A percentile compares a stretch with the other conserved stretches of the same genome.
Evolutionary conservation across 1,140 invertebrate genomes (phyloP).

Genomic region (Antheraea mylitta): DNA sequence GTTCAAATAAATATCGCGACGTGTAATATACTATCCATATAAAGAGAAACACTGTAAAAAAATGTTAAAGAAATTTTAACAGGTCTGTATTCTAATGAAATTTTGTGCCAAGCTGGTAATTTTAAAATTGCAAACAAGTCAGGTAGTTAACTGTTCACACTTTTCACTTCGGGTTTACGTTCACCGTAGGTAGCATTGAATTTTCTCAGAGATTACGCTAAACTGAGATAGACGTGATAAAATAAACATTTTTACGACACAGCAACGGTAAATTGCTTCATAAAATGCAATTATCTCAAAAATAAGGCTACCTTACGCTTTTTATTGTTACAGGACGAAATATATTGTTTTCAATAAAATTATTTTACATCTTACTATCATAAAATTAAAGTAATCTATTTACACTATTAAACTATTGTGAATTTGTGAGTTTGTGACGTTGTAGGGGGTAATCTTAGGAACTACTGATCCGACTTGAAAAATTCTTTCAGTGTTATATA

Average conservation of each 20-base stretch:
- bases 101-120: not conserved
- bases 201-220: constrained; percentile 40
- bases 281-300: constrained; percentile 60
- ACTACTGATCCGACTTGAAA: too few species aligned
- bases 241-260: constrained; percentile 54
- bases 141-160: constrained; percentile 18
- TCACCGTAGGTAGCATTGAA: constrained; percentile 22
- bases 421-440: too few species aligned
- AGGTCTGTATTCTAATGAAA: not conserved
- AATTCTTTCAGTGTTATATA: too few species aligned
- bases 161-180: constrained; percentile 16
- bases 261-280: constrained; percentile 47
- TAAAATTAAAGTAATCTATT: not conserved
- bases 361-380: not conserved
- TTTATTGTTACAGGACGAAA: constrained; percentile 1
- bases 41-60: not conserved
- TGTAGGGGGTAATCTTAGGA: too few species aligned
- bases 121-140: constrained; percentile 10
- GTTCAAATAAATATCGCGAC: too few species aligned
- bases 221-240: constrained; percentile 43
- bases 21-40: too few species aligned
- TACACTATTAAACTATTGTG: too few species aligned
- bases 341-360: constrained; percentile 2
- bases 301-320: constrained; percentile 33
- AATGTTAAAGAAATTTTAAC: not conserved